Percentiles rank a stretch among this genome's conserved stretches.
Evolutionary conservation across 2,113 vertebrate genomes (phyloP).

Genomic region (Ceratotherium simum): DNA sequence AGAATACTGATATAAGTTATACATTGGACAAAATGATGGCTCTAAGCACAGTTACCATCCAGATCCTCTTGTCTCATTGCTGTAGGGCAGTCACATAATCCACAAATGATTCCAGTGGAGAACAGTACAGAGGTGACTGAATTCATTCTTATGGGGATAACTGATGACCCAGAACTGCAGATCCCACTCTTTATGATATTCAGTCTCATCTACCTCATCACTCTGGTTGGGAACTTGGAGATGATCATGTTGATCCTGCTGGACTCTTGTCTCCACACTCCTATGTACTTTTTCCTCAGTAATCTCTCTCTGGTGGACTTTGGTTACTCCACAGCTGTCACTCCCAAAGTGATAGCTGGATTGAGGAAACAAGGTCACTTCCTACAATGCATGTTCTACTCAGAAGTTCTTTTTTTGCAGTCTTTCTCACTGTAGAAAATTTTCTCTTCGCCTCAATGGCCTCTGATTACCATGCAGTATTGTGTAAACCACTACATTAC

Average conservation of each 20-base stretch:
- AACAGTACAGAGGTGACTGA: not conserved
- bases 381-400: not conserved
- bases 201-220: not conserved
- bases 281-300: not conserved
- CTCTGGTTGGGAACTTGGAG: not conserved
- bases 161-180: not conserved
- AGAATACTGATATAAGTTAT: not conserved
- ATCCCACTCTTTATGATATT: not conserved
- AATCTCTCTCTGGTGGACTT: not conserved
- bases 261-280: not conserved
- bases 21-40: not conserved
- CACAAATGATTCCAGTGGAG: not conserved
- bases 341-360: not conserved
- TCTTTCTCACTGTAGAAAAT: not conserved
- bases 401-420: not conserved
- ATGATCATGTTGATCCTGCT: not conserved
- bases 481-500: not conserved
- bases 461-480: not conserved
- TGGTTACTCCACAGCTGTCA: not conserved
- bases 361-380: not conserved
- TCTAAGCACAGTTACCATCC: not conserved
- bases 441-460: not conserved
- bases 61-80: not conserved
- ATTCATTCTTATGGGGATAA: not conserved
- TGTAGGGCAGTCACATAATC: not conserved